phyloP scores from a whole-genome alignment of 2,797 vertebrate genomes.

The Alcedo quadribrachys region DNA sequence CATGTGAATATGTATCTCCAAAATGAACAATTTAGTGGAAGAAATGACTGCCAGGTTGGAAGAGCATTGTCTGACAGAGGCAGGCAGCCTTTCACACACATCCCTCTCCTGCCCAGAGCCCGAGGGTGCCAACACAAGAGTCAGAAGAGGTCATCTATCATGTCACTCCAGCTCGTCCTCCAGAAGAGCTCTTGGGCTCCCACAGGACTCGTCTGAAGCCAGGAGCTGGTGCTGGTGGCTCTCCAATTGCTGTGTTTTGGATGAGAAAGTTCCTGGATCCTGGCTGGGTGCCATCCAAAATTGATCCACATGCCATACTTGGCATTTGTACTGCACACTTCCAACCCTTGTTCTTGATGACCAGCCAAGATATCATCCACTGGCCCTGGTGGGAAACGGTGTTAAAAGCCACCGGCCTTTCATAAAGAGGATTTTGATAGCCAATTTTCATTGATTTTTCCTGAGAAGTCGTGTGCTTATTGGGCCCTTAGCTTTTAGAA shows the following conservation, averaged over 20 bases:
- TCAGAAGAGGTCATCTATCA: not conserved
- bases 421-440: not conserved
- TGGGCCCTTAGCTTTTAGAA: not conserved
- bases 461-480: not conserved
- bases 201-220: not conserved
- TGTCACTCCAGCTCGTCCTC: not conserved
- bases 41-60: not conserved
- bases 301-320: not conserved
- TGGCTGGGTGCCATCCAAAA: not conserved
- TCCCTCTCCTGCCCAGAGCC: not conserved
- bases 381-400: not conserved
- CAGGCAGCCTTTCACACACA: not conserved
- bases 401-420: not conserved
- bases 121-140: not conserved
- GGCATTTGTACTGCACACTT: not conserved
- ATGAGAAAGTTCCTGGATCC: not conserved
- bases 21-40: not conserved
- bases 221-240: rapidly evolving
- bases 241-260: not conserved
- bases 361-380: not conserved
- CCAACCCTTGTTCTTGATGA: not conserved
- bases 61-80: not conserved
- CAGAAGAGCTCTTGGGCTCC: not conserved
- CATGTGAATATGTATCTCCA: not conserved
- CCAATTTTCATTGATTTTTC: not conserved